Conservation (phyloP, 2,797 vertebrate genomes). For the Phalloptychus januarius region DNA sequence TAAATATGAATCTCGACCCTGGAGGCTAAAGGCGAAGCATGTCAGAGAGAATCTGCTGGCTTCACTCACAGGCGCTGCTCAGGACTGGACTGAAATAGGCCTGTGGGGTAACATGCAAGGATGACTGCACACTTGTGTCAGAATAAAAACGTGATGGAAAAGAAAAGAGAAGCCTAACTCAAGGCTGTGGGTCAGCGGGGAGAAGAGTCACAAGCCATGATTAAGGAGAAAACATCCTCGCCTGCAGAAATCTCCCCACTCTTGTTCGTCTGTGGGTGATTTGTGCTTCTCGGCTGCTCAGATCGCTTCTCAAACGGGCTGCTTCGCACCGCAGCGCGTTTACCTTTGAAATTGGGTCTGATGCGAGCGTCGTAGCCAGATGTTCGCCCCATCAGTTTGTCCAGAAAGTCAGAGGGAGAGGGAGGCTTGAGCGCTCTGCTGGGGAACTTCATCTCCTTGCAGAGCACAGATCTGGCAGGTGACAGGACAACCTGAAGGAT, state of each 20-base stretch:
- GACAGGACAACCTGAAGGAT: conserved; percentile 19
- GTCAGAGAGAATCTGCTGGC: conserved; percentile 69
- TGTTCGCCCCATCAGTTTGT: conserved; percentile 93
- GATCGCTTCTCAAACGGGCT: conserved; percentile 31
- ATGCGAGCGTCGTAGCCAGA: conserved; percentile 94
- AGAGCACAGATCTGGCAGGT: conserved; percentile 79
- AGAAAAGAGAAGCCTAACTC: conserved; percentile 44
- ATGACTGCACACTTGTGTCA: conserved; percentile 51
- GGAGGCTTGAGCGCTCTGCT: conserved; percentile 78
- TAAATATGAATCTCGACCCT: conserved; percentile 74
- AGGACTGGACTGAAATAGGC: conserved; percentile 62
- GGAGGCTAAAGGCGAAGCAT: conserved; percentile 60
- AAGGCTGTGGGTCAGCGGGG: conserved; percentile 69
- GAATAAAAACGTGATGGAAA: conserved; percentile 42
- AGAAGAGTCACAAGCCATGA: conserved; percentile 45
- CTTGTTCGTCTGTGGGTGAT: conserved; percentile 60
- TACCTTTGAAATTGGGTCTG: conserved; percentile 97
- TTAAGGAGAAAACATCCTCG: conserved; percentile 39
- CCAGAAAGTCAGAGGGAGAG: conserved; percentile 92
- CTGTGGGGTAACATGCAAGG: conserved; percentile 67
- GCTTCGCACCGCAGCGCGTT: neutral
- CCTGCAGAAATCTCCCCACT: conserved; percentile 47
- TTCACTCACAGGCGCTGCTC: conserved; percentile 45
- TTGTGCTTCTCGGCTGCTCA: conserved; percentile 56
- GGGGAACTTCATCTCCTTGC: conserved; percentile 85